Base-by-base conservation (phyloP, 2,888 invertebrate genomes). In the Drosophila meridiana region DNA sequence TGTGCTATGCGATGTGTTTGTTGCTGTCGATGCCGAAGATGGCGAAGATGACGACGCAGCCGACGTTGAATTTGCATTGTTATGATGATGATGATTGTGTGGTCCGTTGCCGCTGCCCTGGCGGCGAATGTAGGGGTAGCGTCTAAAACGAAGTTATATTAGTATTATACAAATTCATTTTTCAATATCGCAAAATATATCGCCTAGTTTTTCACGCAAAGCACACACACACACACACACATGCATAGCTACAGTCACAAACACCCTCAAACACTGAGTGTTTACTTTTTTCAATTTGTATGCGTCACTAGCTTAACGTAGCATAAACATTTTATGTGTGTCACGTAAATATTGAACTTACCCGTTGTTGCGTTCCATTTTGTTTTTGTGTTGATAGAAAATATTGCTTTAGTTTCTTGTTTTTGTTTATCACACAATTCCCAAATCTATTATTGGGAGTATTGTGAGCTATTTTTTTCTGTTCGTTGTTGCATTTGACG, bases 341-440 rank as follows among this genome's bases (percentile, higher is more conserved):
- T 56, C 11, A 20, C 53, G 13, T 13, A 40, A 50, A 43, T 52
- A 53, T 26, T 6, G 1, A 40, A 81, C 91, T 90, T 80, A 92
- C 92, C 92, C 92, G 67, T 91, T 92, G 76, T 92, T 91, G 69
- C 92, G 93, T 73, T 92, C 92, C 92, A 92, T 92, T 82, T 68
- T 87, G n/a, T 57, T 38, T 48, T 43, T 61, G 42, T 14, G 56
- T 55, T 73, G 32, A 36, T 59, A 47, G 52, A 80, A 73, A 73
- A 58, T 73, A 77, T 62, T 79, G 52, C 52, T 73, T 63, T 47
- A 43, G 36, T 63, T 76, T 13, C 56, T 42, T 56, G 58, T 57
- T 66, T 72, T 80, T 90, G 69, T 90, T 90, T 90, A 86, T 90
- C 65, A 69, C 70, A 70, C 56, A 83, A 69, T 71, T 64, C 65